Base-by-base conservation (phyloP, 2,113 vertebrate species). In the Nyctereutes procyonoides region DNA sequence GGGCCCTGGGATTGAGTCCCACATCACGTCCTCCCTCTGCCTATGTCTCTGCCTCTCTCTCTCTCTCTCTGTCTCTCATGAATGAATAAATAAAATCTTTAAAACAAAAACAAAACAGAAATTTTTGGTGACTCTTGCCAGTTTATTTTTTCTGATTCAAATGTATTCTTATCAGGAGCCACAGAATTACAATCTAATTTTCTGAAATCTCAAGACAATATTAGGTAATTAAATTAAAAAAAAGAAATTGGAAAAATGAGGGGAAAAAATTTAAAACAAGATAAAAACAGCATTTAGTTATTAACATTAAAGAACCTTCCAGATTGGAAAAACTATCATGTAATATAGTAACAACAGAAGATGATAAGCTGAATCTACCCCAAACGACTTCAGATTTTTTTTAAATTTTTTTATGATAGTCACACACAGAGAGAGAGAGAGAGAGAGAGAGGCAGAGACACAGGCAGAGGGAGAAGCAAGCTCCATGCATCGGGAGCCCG, bases 141-240 rank as follows among this genome's bases (percentile, higher is more conserved):
- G 11, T 60, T 73, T 55, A 17, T 48, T 65, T 81, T 90, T 83
- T 69, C 81, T 65, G 17, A 82, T 51, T 86, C 35, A 79, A 69
- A 32, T 24, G 19, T 16, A 30, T 60, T 93, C 55, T 88, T 93
- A 62, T 69, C 63, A 90, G 90, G 51, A 88, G 14, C 26, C 79
- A 4, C 6, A 82, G 85, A 81, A 80, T 43, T 62, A 56, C n/a
- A 85, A 28, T 19, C 3, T 14, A 55, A 32, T 30, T 79, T 95
- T 79, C 22, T 60, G 60, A 86, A 95, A 88, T 62, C 77, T 95
- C 38, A 88, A 51, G 38, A 90, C 90, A 30, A 38, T 1, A n/a
- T 0, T 74, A 51, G 76, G 74, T 35, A 69, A 69, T 4, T 35
- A 17, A 69, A 69, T n/a, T 67, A 2, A 69, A 69, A 69, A 65